Percentiles rank a stretch among this genome's conserved stretches.
phyloP scores from a whole-genome alignment of 2,113 vertebrate genomes.

The Cebidichthys violaceus region DNA sequence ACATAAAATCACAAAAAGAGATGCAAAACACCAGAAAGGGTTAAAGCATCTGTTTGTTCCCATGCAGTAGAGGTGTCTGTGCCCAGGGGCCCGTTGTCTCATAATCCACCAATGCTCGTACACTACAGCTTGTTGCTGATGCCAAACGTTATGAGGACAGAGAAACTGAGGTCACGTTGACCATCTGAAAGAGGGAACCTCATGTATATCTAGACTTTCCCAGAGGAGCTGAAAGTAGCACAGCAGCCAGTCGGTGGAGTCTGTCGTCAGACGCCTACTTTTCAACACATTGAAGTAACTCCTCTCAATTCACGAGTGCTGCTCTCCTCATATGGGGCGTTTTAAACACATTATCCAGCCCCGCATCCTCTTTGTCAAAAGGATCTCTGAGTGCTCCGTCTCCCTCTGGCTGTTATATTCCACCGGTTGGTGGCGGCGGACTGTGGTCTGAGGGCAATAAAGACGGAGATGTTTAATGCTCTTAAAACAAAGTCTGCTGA shows the following conservation, averaged over 20 bases:
- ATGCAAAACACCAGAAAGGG: too few relatives aligned
- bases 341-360: constrained; percentile 42
- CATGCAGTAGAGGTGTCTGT: too few relatives aligned
- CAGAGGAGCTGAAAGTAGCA: neutral
- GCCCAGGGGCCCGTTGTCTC: too few relatives aligned
- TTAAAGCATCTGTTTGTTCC: too few relatives aligned
- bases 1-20: too few relatives aligned
- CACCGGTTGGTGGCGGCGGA: neutral
- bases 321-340: constrained; percentile 11
- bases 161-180: constrained; percentile 5
- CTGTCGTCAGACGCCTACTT: constrained; percentile 32
- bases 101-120: too few relatives aligned
- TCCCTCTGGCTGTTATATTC: constrained; percentile 25
- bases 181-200: constrained; percentile 5
- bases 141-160: neutral
- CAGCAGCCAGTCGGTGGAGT: neutral
- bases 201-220: neutral
- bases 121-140: neutral
- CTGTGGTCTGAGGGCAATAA: constrained; percentile 7
- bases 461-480: neutral
- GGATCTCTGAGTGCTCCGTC: constrained; percentile 24
- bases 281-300: constrained; percentile 23
- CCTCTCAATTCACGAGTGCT: constrained; percentile 7
- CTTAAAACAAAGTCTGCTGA: neutral
- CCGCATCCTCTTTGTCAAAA: constrained; percentile 21